These are phyloP conservation scores for Drosophila formosana DNA, from an alignment of 2,888 invertebrate genomes.

Conservation along the genomic window DNA sequence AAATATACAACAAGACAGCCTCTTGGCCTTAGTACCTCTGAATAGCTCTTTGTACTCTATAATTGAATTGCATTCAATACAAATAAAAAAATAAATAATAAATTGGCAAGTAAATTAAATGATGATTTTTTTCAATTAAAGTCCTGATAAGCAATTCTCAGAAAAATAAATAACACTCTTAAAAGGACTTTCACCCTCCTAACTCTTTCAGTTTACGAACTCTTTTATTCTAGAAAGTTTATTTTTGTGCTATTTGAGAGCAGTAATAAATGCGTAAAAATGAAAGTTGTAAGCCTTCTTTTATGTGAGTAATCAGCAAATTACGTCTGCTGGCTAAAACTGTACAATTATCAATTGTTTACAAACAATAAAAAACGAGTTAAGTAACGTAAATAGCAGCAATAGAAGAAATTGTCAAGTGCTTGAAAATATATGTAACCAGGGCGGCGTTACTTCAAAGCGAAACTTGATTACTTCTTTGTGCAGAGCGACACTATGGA, in stretches of 20 bases:
- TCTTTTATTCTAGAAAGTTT: no score
- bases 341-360: neutral
- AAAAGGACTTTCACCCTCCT: no score
- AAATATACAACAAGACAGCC: no score
- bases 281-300: neutral
- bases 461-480: constrained; percentile 28
- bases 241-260: neutral
- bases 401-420: neutral
- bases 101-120: no score
- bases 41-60: no score
- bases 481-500: constrained; percentile 4
- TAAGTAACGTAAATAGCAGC: neutral
- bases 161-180: no score
- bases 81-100: no score
- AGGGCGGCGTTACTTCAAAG: constrained; percentile 21
- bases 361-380: neutral
- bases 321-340: neutral
- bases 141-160: neutral
- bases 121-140: neutral
- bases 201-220: no score
- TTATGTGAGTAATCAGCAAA: neutral
- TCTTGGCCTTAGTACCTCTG: no score
- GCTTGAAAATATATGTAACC: neutral
- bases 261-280: neutral
- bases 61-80: no score